A percentile compares a stretch with the other conserved stretches of the same genome.
phyloP scores from a whole-genome alignment of 2,113 vertebrate genomes.

The Pangasianodon gigas region DNA sequence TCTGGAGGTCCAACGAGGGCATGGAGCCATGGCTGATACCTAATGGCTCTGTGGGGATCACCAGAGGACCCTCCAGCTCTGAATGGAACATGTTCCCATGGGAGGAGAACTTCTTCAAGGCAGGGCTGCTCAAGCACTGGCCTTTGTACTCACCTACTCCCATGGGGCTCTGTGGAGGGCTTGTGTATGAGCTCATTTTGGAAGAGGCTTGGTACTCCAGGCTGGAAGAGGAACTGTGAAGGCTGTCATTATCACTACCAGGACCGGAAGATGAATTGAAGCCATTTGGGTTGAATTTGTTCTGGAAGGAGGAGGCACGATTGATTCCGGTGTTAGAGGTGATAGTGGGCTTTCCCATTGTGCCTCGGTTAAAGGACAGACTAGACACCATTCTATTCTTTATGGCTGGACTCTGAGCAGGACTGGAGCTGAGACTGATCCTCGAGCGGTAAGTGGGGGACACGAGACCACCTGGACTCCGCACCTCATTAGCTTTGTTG shows the following conservation, averaged over 20 bases:
- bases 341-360: slow-evolving; percentile 59
- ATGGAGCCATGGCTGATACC: slow-evolving; percentile 69
- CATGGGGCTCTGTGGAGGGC: slow-evolving; percentile 51
- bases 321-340: slow-evolving; percentile 64
- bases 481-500: slow-evolving; percentile 60
- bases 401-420: slow-evolving; percentile 65
- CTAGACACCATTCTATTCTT: slow-evolving; percentile 68
- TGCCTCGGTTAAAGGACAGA: slow-evolving; percentile 75
- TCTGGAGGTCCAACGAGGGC: slow-evolving; percentile 78
- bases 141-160: slow-evolving; percentile 52
- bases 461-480: slow-evolving; percentile 43
- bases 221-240: slow-evolving; percentile 84
- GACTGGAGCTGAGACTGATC: slow-evolving; percentile 61
- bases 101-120: slow-evolving; percentile 76
- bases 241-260: slow-evolving; percentile 80
- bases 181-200: slow-evolving; percentile 63
- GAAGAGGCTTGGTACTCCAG: slow-evolving; percentile 72
- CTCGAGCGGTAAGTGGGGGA: slow-evolving; percentile 61
- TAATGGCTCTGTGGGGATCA: slow-evolving; percentile 54
- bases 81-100: slow-evolving; percentile 73
- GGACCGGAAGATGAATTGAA: slow-evolving; percentile 67
- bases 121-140: slow-evolving; percentile 41
- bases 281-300: slow-evolving; percentile 66
- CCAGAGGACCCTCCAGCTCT: slow-evolving; percentile 62
- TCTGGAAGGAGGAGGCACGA: slow-evolving; percentile 78